Base-by-base conservation (phyloP, 2,888 invertebrate species). In the Myopa tessellatipennis region DNA sequence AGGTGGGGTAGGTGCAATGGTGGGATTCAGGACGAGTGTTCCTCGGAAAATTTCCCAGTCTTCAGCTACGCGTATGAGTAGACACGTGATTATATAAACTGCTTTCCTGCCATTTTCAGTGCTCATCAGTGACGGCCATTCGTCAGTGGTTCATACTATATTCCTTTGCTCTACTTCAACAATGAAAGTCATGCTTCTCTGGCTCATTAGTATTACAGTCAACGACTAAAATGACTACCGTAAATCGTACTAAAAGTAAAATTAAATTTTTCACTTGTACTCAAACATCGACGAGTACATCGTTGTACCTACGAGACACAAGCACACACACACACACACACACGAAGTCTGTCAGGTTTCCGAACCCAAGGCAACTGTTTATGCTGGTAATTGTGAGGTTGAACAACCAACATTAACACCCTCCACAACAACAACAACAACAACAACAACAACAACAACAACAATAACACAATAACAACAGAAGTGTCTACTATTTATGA, bases 161-260 rank as follows among this genome's bases (percentile, higher is more conserved):
- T 10, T 6, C 6, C 45, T 45, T 10, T 10, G 45, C 45, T 45
- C 7, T 10, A 45, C 45, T 10, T 3, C 3, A 55, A 63, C 45
- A 60, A 60, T 26, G 67, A 78, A 78, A 78, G 76, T 78, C 78
- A 70, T 79, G 79, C 75, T 76, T 78, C 76, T 79, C 73, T 52
- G 76, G 77, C 76, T 77, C 80, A 79, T 80, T 80, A 80, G 67
- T 77, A 79, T 74, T 45, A 61, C 61, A 61, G 77, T 52, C 80
- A 76, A 67, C 65, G 77, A 77, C 75, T 78, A 74, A 79, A 80
- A 78, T 74, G 79, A 74, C 69, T 70, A 40, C 76, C 79, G 80
- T 83, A 84, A 85, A 85, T 82, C 83, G 82, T 79, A 83, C 85
- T 84, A 84, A 84, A 83, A 84, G 82, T 82, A 80, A 84, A 85